These are phyloP conservation scores for Sinosuthora webbiana DNA, from an alignment of 2,113 vertebrate species.

Conservation along the genomic window DNA sequence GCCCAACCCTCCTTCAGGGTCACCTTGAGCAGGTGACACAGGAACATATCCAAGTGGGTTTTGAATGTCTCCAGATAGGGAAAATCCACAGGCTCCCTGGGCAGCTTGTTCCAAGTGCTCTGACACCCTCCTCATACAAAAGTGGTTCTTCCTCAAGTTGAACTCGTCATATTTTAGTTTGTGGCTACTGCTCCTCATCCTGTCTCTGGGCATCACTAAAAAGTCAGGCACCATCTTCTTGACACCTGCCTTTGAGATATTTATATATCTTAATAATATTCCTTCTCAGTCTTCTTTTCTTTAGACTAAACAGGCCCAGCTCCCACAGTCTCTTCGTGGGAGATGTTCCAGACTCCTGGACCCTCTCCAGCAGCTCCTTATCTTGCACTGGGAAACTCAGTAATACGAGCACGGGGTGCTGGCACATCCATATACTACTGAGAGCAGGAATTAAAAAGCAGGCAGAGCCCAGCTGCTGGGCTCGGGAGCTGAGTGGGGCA, in stretches of 20 bases:
- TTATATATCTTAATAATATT: neutral
- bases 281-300: neutral
- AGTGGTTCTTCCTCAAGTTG: neutral
- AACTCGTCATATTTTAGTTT: neutral
- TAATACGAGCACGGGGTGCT: accelerated
- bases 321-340: neutral
- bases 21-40: neutral
- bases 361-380: neutral
- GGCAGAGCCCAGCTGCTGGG: neutral
- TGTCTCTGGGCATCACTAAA: neutral
- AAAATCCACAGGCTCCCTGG: neutral
- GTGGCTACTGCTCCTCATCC: neutral
- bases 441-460: accelerated
- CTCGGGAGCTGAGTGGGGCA: accelerated
- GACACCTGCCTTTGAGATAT: neutral
- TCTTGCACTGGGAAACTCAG: neutral
- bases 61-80: neutral
- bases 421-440: accelerated
- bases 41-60: neutral
- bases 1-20: neutral
- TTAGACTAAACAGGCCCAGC: neutral
- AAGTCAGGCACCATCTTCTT: neutral
- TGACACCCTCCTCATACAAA: neutral
- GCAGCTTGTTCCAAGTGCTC: neutral
- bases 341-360: neutral